A percentile compares a stretch with the other conserved stretches of the same genome.
phyloP scores from a whole-genome alignment of 2,113 vertebrate genomes.

The Urocitellus parryii region DNA sequence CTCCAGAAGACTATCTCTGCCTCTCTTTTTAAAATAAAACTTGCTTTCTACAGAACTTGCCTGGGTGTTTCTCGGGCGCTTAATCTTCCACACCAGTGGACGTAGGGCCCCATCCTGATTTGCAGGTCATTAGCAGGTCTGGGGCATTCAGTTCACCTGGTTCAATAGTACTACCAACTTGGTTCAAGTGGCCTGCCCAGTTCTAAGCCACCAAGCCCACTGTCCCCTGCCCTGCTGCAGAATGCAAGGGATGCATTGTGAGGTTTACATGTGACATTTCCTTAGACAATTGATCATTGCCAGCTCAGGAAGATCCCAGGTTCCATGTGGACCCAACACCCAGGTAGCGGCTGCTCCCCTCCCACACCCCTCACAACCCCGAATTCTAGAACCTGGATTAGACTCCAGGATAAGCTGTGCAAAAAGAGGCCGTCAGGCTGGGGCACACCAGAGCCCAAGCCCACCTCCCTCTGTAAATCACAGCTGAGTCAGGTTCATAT shows the following conservation, averaged over 20 bases:
- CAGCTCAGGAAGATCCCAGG: not conserved
- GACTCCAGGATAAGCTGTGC: accelerated
- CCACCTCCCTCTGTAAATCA: not conserved
- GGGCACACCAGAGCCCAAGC: not conserved
- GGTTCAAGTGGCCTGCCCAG: not conserved
- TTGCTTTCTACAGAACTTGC: too few species aligned
- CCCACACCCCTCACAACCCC: accelerated
- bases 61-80: too few species aligned
- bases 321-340: not conserved
- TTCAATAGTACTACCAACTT: not conserved
- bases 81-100: too few species aligned
- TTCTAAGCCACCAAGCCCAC: not conserved
- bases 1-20: too few species aligned
- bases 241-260: not conserved
- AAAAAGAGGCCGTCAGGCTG: too few species aligned
- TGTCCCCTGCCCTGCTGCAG: not conserved
- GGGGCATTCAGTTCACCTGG: too few species aligned
- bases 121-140: not conserved
- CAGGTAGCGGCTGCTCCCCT: not conserved
- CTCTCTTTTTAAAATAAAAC: too few species aligned
- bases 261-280: not conserved
- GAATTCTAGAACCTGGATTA: not conserved
- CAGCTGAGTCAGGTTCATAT: not conserved
- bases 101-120: too few species aligned
- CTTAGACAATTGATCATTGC: not conserved